Evolutionary conservation across 2,888 invertebrate species (phyloP).

Genomic region (Cosmopolites sordidus): DNA sequence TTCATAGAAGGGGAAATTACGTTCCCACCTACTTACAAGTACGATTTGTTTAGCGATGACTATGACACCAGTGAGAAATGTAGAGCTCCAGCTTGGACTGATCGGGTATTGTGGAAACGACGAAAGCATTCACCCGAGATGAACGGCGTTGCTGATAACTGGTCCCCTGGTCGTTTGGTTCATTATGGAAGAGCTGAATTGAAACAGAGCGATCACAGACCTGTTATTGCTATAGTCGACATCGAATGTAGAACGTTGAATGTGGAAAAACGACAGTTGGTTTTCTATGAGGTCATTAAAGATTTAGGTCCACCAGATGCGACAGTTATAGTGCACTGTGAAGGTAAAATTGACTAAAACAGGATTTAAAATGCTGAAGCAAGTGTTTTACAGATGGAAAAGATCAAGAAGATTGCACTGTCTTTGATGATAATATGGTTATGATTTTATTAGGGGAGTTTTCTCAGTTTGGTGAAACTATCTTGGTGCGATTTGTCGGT

Average conservation of each 20-base stretch:
- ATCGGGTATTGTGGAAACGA: slow-evolving; percentile 91
- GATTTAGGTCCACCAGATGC: slow-evolving; percentile 93
- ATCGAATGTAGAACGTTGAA: slow-evolving; percentile 81
- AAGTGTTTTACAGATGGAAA: slow-evolving; percentile 14
- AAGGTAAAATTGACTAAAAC: too few relatives aligned
- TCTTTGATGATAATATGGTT: slow-evolving; percentile 79
- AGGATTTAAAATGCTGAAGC: too few relatives aligned
- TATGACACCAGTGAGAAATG: slow-evolving; percentile 99
- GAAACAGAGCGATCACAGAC: slow-evolving; percentile 96
- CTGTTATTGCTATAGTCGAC: slow-evolving; percentile 89
- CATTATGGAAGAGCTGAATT: slow-evolving; percentile 92
- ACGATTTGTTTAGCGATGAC: slow-evolving; percentile 96
- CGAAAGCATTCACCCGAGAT: slow-evolving; percentile 66
- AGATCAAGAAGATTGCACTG: slow-evolving; percentile 53
- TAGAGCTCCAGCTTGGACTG: slow-evolving; percentile 97
- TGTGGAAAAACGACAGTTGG: slow-evolving; percentile 67
- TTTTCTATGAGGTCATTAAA: slow-evolving; percentile 75
- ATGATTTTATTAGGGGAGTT: slow-evolving; percentile 75
- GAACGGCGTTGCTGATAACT: slow-evolving; percentile 59
- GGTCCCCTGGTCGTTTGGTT: slow-evolving; percentile 71
- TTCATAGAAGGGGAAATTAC: slow-evolving; percentile 88
- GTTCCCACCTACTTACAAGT: slow-evolving; percentile 97
- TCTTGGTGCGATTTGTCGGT: slow-evolving; percentile 85
- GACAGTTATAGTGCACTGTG: slow-evolving; percentile 71
- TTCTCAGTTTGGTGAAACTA: slow-evolving; percentile 82